Evolutionary conservation across 2,797 vertebrate genomes (phyloP).

Genomic region (Danio choprae): DNA sequence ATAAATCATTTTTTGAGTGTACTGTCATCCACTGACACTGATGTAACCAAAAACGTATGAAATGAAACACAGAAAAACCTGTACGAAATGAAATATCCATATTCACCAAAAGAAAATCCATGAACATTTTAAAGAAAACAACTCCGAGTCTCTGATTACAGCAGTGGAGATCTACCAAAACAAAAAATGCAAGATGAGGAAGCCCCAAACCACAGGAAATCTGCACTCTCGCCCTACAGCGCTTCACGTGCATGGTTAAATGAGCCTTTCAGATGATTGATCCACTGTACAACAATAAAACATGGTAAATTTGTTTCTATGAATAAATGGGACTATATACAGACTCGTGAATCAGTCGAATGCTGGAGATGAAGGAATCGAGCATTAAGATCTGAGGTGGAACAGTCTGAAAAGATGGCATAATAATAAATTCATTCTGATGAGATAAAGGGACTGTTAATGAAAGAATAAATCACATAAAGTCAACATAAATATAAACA

Average conservation of each 20-base stretch:
- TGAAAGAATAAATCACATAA: background rate
- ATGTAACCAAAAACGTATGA: background rate
- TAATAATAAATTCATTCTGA: background rate
- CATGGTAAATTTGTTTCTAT: background rate
- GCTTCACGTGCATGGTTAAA: background rate
- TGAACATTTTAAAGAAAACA: background rate
- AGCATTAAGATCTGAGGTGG: background rate
- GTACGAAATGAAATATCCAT: background rate
- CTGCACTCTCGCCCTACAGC: background rate
- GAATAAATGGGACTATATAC: too few species aligned
- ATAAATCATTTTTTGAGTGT: too few species aligned
- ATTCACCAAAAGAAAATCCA: background rate
- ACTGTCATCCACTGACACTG: background rate
- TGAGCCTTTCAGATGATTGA: background rate
- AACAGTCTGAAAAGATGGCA: background rate
- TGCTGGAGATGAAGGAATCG: background rate
- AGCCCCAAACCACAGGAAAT: slow-evolving; percentile 49
- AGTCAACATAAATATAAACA: background rate
- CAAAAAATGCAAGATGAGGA: slow-evolving; percentile 15
- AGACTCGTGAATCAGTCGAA: too few species aligned
- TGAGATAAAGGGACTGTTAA: background rate
- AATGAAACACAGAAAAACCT: background rate
- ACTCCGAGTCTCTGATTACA: background rate
- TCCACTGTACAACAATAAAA: background rate
- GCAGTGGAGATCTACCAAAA: slow-evolving; percentile 24